Evolutionary conservation across 1,140 invertebrate genomes (phyloP).

Genomic region (Bombus turneri): DNA sequence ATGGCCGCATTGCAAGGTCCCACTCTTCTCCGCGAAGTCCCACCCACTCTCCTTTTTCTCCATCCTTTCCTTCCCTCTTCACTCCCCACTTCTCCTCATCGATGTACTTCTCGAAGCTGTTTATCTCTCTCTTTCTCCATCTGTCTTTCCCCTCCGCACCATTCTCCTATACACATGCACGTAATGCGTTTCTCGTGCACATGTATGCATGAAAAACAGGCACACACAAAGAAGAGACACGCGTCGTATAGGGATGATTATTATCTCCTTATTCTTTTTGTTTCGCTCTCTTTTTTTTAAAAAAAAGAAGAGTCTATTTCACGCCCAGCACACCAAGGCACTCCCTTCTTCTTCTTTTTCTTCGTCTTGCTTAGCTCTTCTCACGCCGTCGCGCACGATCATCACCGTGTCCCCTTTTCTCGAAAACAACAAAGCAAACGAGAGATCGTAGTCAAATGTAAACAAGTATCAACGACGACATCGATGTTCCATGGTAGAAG

Average conservation of each 20-base stretch:
- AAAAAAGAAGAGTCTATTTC: conserved; percentile 24
- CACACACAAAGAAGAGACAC: neutral
- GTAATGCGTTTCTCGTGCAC: conserved; percentile 44
- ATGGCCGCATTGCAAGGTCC: conserved; percentile 64
- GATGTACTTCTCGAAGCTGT: neutral
- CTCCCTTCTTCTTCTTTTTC: conserved; percentile 40
- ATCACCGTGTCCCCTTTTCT: conserved; percentile 32
- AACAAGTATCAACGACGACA: neutral
- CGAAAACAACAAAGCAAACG: neutral
- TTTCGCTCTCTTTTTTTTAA: neutral
- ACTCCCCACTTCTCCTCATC: neutral
- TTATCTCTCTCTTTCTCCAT: neutral
- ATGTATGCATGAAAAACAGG: neutral
- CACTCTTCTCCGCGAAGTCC: conserved; percentile 36
- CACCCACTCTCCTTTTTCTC: conserved; percentile 42
- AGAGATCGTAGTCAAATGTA: neutral
- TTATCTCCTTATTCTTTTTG: neutral
- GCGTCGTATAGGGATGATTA: neutral
- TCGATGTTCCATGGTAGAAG: neutral
- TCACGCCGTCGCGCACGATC: conserved; percentile 30
- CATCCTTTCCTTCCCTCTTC: neutral
- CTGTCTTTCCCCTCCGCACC: neutral
- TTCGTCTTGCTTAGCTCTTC: neutral
- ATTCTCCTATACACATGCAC: conserved; percentile 14
- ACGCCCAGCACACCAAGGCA: conserved; percentile 67